Evolutionary conservation across 2,888 invertebrate genomes (phyloP), one percentile per base, ranked within the genome.

Genomic region (Pimpla rufipes): DNA sequence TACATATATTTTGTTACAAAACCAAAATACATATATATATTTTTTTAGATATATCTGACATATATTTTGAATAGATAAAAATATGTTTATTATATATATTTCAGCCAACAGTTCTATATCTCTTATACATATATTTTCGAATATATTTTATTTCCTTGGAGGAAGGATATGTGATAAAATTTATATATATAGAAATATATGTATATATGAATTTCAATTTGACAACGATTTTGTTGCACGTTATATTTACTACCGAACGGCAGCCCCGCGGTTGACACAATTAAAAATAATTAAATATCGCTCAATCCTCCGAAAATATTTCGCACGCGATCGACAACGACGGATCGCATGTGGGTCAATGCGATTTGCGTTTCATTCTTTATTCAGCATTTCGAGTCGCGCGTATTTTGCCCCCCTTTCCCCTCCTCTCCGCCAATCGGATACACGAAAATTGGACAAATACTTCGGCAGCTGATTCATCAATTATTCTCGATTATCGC

Each of bases 281-380:
- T 59, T 35, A n/a, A 16, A 23, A 29, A 59, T 59, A 59, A 59
- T 59, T 59, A 59, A 59, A 59, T 35, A 59, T 59, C 57, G 57
- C n/a, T n/a, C 57, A 59, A 59, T 35, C 35, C 57, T 59, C 57
- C 57, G 35, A 59, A 59, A 59, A 59, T 59, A 29, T 59, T 6
- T 16, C 29, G 35, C 35, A 13, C 35, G 7, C 13, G n/a, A n/a
- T 11, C 35, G 6, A 35, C 11, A 59, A 8, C 57, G n/a, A n/a
- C 10, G 35, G 57, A 59, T 59, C 35, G 8, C 13, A 59, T 59
- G 35, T 59, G 35, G 57, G 29, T 35, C 57, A 59, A 59, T n/a
- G 35, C n/a, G 16, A 59, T 59, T 59, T 59, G 6, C 57, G 35
- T 8, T 59, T 59, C 35, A 35, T 59, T 35, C 35, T 59, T 59